Percentiles rank a stretch among this genome's conserved stretches.
Evolutionary conservation across 2,797 vertebrate species (phyloP).

Genomic region (Ficedula albicollis): DNA sequence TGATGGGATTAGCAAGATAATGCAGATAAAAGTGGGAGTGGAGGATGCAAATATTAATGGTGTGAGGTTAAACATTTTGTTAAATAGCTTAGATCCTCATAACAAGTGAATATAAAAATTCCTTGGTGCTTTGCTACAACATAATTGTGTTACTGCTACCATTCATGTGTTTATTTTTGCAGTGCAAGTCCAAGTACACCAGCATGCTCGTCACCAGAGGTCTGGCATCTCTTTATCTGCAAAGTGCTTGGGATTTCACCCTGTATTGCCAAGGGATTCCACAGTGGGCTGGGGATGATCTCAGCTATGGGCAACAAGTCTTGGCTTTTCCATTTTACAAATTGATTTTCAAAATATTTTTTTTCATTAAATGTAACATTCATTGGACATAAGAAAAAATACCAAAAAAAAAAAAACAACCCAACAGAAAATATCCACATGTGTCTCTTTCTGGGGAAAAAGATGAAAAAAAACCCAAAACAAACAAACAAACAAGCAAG

Average conservation of each 20-base stretch:
- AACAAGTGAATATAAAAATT: background rate
- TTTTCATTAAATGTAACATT: background rate
- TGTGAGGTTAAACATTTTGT: background rate
- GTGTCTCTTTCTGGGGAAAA: background rate
- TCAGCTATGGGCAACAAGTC: background rate
- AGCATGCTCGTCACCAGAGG: background rate
- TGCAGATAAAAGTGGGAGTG: background rate
- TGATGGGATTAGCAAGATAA: accelerated
- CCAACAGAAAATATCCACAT: background rate
- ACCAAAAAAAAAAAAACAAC: background rate
- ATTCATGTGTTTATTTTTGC: background rate
- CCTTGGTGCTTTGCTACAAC: background rate
- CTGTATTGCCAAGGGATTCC: background rate
- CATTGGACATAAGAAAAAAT: background rate
- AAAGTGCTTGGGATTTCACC: background rate
- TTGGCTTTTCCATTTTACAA: background rate
- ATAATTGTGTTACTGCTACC: background rate
- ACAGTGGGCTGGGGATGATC: background rate
- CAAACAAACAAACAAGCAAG: accelerated
- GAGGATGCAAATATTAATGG: background rate
- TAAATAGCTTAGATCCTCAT: background rate
- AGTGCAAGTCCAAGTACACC: background rate
- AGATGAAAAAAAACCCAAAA: accelerated
- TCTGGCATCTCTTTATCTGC: background rate
- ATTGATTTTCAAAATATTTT: background rate